phyloP scores from a whole-genome alignment of 2,113 vertebrate genomes.

The Oreocharis arfaki region DNA sequence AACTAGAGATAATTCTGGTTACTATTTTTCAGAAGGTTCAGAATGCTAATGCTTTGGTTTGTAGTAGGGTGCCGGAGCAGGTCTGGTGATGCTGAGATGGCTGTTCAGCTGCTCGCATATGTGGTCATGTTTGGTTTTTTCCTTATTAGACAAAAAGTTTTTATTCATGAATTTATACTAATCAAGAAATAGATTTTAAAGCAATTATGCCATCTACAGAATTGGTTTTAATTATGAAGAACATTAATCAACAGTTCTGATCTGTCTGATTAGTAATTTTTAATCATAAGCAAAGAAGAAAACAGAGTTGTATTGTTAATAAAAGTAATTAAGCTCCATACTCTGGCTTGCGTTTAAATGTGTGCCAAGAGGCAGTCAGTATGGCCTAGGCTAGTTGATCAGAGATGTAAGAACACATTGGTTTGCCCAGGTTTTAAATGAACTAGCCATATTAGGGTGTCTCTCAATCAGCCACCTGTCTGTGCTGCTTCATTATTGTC shows the following conservation, averaged over 20 bases:
- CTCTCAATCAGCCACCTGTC: background rate
- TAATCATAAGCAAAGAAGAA: background rate
- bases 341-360: background rate
- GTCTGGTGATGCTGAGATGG: background rate
- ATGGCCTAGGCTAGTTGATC: background rate
- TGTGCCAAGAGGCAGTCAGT: background rate
- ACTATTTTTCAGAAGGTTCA: background rate
- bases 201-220: background rate
- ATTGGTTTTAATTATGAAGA: slow-evolving; percentile 27
- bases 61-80: background rate
- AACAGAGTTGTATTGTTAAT: background rate
- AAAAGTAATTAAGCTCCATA: background rate
- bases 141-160: background rate
- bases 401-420: background rate
- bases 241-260: slow-evolving; percentile 12
- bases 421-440: background rate
- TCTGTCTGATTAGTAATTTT: slow-evolving; percentile 27
- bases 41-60: background rate
- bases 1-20: background rate
- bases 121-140: accelerated
- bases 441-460: background rate
- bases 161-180: background rate
- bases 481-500: background rate
- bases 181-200: slow-evolving; percentile 18
- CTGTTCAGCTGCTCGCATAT: background rate